These are phyloP conservation scores for Cynopterus sphinx DNA, from an alignment of 2,797 vertebrate genomes.

Conservation along the genomic window DNA sequence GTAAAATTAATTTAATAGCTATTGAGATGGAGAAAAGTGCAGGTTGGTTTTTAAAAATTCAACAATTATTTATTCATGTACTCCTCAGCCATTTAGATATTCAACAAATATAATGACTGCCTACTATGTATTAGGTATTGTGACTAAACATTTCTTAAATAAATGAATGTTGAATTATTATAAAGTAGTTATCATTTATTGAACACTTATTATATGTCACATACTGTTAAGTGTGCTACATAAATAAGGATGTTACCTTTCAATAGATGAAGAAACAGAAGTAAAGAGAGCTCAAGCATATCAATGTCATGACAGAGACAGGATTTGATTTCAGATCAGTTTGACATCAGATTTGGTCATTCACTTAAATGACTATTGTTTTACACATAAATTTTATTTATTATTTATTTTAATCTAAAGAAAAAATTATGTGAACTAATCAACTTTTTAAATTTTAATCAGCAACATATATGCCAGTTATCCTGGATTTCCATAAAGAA, in stretches of 20 bases:
- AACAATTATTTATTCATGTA: neutral
- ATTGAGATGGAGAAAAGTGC: neutral
- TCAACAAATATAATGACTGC: neutral
- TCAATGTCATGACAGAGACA: neutral
- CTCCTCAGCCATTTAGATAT: neutral
- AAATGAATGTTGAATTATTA: neutral
- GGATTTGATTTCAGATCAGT: slow-evolving; percentile 10
- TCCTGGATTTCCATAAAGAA: neutral
- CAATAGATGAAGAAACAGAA: neutral
- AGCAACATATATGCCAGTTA: neutral
- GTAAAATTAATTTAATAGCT: slow-evolving; percentile 18
- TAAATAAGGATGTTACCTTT: neutral
- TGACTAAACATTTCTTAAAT: slow-evolving; percentile 29
- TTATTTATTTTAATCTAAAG: slow-evolving; percentile 36
- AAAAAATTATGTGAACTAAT: neutral
- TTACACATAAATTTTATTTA: slow-evolving; percentile 4
- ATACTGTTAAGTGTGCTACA: neutral
- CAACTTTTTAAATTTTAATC: neutral
- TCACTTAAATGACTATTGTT: neutral
- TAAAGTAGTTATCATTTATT: slow-evolving; percentile 29
- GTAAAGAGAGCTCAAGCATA: neutral
- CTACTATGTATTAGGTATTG: neutral
- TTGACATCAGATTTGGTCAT: neutral
- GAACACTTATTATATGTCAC: neutral
- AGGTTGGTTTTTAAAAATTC: neutral